These are phyloP conservation scores for Poeciliopsis prolifica DNA, from an alignment of 2,113 vertebrate genomes.

Conservation along the genomic window DNA sequence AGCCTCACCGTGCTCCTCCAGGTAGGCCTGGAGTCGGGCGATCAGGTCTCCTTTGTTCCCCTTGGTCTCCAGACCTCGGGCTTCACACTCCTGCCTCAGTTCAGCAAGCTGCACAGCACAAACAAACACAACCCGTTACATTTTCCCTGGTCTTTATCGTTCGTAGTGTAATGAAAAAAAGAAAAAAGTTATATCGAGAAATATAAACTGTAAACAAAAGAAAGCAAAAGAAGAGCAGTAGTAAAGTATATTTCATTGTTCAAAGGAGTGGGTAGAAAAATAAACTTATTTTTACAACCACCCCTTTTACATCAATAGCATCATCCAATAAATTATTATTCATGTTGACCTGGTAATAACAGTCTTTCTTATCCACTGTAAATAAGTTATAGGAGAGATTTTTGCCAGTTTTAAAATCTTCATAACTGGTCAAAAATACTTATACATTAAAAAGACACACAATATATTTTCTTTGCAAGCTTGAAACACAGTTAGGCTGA, in stretches of 20 bases:
- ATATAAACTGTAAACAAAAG: too few relatives aligned
- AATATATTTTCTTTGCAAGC: too few relatives aligned
- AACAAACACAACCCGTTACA: not conserved
- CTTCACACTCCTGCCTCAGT: conserved; percentile 91
- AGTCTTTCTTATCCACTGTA: not conserved
- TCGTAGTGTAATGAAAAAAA: too few relatives aligned
- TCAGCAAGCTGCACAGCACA: conserved; percentile 83
- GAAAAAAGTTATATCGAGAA: too few relatives aligned
- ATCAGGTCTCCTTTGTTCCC: conserved; percentile 94
- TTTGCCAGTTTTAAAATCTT: not conserved
- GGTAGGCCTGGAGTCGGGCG: conserved; percentile 86
- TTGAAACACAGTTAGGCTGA: not conserved
- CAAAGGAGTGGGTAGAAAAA: too few relatives aligned
- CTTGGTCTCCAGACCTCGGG: conserved; percentile 88
- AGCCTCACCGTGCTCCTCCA: conserved; percentile 90
- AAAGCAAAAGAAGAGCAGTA: too few relatives aligned
- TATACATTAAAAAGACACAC: not conserved
- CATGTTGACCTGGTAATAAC: too few relatives aligned
- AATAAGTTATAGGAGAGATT: not conserved
- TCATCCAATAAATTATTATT: too few relatives aligned
- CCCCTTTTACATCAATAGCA: too few relatives aligned
- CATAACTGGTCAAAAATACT: not conserved
- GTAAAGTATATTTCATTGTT: too few relatives aligned
- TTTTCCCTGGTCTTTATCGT: too few relatives aligned
- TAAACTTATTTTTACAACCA: too few relatives aligned